Conservation (phyloP, 2,797 vertebrate genomes). For the Mallotus villosus region DNA sequence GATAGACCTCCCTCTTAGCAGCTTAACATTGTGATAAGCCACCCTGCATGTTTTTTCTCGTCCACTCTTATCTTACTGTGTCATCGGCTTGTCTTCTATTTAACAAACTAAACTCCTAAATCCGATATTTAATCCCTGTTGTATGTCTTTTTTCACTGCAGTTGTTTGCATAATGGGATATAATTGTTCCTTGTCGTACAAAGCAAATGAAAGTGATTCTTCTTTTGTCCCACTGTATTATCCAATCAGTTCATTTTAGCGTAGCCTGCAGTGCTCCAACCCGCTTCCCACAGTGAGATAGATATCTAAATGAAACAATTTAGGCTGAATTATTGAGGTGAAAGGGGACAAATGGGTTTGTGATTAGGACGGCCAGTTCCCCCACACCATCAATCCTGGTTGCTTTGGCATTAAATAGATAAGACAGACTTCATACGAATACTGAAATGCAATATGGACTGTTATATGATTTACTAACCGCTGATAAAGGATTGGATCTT, state of each 20-base stretch:
- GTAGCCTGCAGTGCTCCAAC: not conserved
- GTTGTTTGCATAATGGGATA: too few relatives aligned
- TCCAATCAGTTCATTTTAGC: not conserved
- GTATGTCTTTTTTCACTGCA: constrained; percentile 14
- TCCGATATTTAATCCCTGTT: not conserved
- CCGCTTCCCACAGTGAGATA: constrained; percentile 5
- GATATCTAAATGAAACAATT: not conserved
- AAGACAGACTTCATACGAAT: not conserved
- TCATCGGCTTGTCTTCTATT: not conserved
- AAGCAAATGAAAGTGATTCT: not conserved
- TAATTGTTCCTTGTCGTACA: not conserved
- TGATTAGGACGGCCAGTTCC: not conserved
- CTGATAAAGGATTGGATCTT: not conserved
- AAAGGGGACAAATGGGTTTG: not conserved
- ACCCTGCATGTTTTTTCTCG: not conserved
- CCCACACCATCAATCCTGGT: not conserved
- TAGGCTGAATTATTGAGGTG: constrained; percentile 17
- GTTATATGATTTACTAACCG: not conserved
- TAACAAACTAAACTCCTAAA: not conserved
- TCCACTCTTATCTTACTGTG: not conserved
- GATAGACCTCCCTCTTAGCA: not conserved
- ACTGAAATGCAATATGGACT: not conserved
- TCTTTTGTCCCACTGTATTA: not conserved
- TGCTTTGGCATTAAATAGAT: not conserved
- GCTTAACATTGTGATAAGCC: not conserved